Evolutionary conservation across 1,140 invertebrate genomes (phyloP).

Genomic region (Drosophila equinoxialis): DNA sequence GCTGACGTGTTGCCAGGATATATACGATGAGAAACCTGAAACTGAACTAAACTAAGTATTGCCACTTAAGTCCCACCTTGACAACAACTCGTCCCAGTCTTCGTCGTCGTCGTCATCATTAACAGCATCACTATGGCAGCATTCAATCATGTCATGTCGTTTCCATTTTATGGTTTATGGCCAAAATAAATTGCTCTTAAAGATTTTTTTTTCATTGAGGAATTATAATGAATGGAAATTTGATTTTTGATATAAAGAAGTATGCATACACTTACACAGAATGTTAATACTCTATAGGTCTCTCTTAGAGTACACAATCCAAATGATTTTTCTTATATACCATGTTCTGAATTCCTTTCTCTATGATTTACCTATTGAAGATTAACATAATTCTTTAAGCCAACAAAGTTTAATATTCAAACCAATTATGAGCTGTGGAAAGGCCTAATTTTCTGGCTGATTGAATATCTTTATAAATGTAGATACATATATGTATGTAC

Average conservation of each 20-base stretch:
- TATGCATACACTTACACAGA: neutral
- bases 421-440: too few relatives aligned
- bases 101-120: neutral
- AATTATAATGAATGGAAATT: too few relatives aligned
- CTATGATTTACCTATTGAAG: too few relatives aligned
- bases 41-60: conserved; percentile 32
- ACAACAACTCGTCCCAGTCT: conserved; percentile 32
- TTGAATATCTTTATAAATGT: neutral
- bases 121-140: conserved; percentile 48
- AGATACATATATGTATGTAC: too few relatives aligned
- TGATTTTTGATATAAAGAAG: neutral
- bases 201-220: neutral
- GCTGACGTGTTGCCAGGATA: conserved; percentile 63
- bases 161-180: conserved; percentile 8
- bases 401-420: too few relatives aligned
- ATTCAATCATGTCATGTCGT: conserved; percentile 47
- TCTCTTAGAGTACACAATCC: too few relatives aligned
- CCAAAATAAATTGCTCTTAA: conserved; percentile 15
- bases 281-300: too few relatives aligned
- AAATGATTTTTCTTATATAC: too few relatives aligned
- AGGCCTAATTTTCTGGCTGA: neutral
- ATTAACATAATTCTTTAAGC: too few relatives aligned
- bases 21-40: conserved; percentile 30
- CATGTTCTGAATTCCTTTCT: too few relatives aligned
- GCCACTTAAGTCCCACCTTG: conserved; percentile 44